Conservation (phyloP, 92 coral and sea anemone species). For the Epizoanthus rinbou region DNA sequence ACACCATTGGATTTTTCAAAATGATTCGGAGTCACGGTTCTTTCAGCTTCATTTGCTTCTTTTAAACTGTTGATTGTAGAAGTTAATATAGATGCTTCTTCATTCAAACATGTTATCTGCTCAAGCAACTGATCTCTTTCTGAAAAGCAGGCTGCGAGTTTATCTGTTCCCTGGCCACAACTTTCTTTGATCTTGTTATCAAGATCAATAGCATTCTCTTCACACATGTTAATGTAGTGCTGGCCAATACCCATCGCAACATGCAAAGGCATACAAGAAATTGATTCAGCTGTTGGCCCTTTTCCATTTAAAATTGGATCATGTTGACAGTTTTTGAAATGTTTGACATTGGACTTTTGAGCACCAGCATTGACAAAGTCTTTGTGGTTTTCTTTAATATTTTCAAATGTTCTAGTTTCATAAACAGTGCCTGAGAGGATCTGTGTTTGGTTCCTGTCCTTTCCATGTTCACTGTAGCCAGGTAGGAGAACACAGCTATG, state of each 20-base stretch:
- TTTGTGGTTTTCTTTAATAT: slow-evolving; percentile 24
- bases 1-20: too few relatives aligned
- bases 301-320: slow-evolving; percentile 23
- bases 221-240: slow-evolving; percentile 39
- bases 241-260: slow-evolving; percentile 55
- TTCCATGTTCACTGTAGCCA: neutral
- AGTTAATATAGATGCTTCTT: too few relatives aligned
- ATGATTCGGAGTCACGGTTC: too few relatives aligned
- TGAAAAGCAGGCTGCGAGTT: neutral
- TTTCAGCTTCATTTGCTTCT: too few relatives aligned
- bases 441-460: too few relatives aligned
- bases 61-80: too few relatives aligned
- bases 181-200: slow-evolving; percentile 50
- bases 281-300: slow-evolving; percentile 41
- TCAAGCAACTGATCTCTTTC: neutral
- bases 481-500: neutral
- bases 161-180: slow-evolving; percentile 38
- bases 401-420: slow-evolving; percentile 5
- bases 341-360: slow-evolving; percentile 40
- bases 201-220: neutral
- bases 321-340: slow-evolving; percentile 44
- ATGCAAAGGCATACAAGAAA: slow-evolving; percentile 64
- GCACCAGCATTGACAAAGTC: slow-evolving; percentile 39
- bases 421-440: neutral
- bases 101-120: too few relatives aligned